Evolutionary conservation across 2,797 vertebrate species (phyloP), one percentile per base, ranked within the genome.

Genomic region (Sebastes minor): DNA sequence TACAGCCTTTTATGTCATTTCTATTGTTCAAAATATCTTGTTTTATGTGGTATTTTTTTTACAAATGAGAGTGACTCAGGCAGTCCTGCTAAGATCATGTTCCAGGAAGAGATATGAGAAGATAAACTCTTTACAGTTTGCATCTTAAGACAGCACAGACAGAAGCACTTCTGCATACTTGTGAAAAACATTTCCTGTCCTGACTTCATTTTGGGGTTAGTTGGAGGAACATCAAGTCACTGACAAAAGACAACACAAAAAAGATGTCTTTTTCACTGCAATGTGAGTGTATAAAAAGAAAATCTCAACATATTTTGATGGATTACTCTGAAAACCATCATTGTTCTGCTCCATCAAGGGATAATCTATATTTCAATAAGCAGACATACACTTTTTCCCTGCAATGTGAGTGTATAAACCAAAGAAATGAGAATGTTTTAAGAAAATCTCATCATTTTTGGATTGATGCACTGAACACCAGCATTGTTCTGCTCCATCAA

Each of bases 221-320:
- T 28, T 70, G 59, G 65, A 80, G 71, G 68, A 80, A 83, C 69
- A 80, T 8, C 8, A 38, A 23, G 60, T 61, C 74, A 78, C 61
- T 3, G 16, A 67, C 8, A 42, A 20, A 52, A 86, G 16, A 74
- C 46, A 80, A 64, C 18, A 76, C 10, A 16, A n/a, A 64, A 13
- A 25, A 64, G 16, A n/a, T 27, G 16, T 52, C 9, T 49, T 12
- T 61, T 27, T 49, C 5, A 71, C 7, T 27, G 6, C 35, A 23
- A 5, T 13, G 66, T 13, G 25, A 25, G 33, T 8, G 22, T 46
- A 46, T 46, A 8, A 46, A 46, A 22, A 60, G 5, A 33, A 49
- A 46, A 2, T 9, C 35, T 38, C 35, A 38, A 0, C 35, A 38
- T 38, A 38, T 38, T 38, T 38, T 0, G 35, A 38, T 38, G 0